Percentiles rank a stretch among this genome's conserved stretches.
Conservation (phyloP, 2,888 invertebrate species). For the Osmoderma eremita region DNA sequence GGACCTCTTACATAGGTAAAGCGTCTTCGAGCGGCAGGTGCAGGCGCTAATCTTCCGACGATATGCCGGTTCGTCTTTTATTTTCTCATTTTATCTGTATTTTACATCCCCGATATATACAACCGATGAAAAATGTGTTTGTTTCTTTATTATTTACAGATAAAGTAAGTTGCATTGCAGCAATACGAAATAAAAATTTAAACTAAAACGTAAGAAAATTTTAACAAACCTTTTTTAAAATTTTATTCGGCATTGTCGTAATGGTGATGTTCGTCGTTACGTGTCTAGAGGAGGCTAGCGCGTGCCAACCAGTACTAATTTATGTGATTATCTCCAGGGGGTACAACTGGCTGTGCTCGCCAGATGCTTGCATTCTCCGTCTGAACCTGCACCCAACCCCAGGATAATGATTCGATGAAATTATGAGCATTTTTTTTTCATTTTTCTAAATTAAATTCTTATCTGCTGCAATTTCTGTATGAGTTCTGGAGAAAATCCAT, state of each 20-base stretch:
- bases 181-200: neutral
- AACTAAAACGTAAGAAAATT: neutral
- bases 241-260: slow-evolving; percentile 14
- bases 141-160: neutral
- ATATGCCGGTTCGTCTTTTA: slow-evolving; percentile 22
- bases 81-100: slow-evolving; percentile 41
- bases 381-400: neutral
- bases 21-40: slow-evolving; percentile 51
- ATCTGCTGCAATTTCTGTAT: too few species aligned
- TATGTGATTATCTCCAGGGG: slow-evolving; percentile 45
- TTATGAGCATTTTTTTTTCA: too few species aligned
- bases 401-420: too few species aligned
- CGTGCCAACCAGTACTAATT: slow-evolving; percentile 48
- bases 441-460: too few species aligned
- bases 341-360: slow-evolving; percentile 43
- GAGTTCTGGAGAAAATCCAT: too few species aligned
- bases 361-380: slow-evolving; percentile 44
- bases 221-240: slow-evolving; percentile 2
- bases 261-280: slow-evolving; percentile 24
- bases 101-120: neutral
- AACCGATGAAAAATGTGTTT: neutral
- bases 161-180: neutral
- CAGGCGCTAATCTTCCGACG: slow-evolving; percentile 45
- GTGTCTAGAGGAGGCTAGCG: slow-evolving; percentile 31
- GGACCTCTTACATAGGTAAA: slow-evolving; percentile 47